phyloP scores from a whole-genome alignment of 2,888 invertebrate genomes.

The Patella caerulea region DNA sequence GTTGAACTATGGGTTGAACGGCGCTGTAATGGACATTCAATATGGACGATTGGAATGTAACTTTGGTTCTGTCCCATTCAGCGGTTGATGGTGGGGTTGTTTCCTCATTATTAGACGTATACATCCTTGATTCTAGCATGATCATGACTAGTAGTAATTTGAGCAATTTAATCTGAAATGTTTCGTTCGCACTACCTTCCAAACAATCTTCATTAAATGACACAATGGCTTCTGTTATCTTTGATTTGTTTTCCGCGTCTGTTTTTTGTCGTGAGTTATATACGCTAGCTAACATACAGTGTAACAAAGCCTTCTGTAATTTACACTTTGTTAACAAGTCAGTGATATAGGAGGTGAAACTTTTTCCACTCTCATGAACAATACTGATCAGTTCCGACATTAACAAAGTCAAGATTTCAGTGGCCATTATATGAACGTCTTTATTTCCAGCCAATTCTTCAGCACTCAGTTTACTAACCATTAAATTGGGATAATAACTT shows the following conservation, averaged over 20 bases:
- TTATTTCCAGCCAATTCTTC: slow-evolving; percentile 82
- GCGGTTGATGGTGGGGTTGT: slow-evolving; percentile 66
- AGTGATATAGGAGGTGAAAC: slow-evolving; percentile 83
- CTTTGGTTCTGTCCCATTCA: slow-evolving; percentile 57
- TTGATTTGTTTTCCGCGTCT: slow-evolving; percentile 51
- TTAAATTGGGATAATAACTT: slow-evolving; percentile 81
- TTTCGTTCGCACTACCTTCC: slow-evolving; percentile 61
- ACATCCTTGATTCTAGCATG: slow-evolving; percentile 82
- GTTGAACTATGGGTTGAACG: slow-evolving; percentile 75
- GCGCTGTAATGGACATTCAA: slow-evolving; percentile 57
- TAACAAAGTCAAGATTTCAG: slow-evolving; percentile 82
- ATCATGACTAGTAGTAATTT: slow-evolving; percentile 81
- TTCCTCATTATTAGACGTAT: slow-evolving; percentile 54
- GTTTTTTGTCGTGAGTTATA: slow-evolving; percentile 71
- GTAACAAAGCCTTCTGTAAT: slow-evolving; percentile 86
- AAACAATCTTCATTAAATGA: slow-evolving; percentile 78
- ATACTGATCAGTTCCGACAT: slow-evolving; percentile 82
- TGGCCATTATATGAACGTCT: slow-evolving; percentile 82
- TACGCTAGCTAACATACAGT: slow-evolving; percentile 85
- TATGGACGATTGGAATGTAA: slow-evolving; percentile 58
- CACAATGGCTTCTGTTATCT: slow-evolving; percentile 83
- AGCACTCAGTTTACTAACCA: slow-evolving; percentile 78
- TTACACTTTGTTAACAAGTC: slow-evolving; percentile 82
- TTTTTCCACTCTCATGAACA: slow-evolving; percentile 83
- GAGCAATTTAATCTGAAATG: slow-evolving; percentile 68